phyloP scores from a whole-genome alignment of 2,888 invertebrate genomes.

The Rhynchonema sp. region DNA sequence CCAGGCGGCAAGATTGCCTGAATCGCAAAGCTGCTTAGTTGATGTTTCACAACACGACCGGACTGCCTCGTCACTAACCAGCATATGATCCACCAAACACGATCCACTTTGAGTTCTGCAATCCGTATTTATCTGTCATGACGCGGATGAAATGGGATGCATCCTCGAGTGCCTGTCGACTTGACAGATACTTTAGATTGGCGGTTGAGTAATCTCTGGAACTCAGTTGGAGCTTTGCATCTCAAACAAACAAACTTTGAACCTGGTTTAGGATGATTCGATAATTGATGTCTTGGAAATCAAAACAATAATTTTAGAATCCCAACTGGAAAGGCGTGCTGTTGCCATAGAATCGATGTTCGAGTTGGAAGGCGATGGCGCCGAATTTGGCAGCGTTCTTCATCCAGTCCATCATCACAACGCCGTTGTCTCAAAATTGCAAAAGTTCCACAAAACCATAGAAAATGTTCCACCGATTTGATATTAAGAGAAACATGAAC shows the following conservation, averaged over 20 bases:
- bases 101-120: not conserved
- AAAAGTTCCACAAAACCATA: not conserved
- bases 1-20: not conserved
- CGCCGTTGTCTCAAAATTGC: not conserved
- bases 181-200: not conserved
- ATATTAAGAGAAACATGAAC: no score
- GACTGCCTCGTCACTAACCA: no score
- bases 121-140: not conserved
- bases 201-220: not conserved
- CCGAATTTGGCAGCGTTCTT: not conserved
- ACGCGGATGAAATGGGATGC: not conserved
- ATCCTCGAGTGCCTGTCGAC: not conserved
- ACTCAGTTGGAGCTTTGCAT: not conserved
- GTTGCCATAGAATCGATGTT: not conserved
- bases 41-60: no score
- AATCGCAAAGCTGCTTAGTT: no score
- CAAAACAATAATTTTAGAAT: no score
- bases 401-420: not conserved
- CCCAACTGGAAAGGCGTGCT: not conserved
- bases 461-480: no score
- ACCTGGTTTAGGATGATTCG: no score
- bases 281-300: no score
- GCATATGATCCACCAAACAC: conserved; percentile 1
- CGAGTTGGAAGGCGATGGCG: not conserved
- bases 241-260: no score